These are phyloP conservation scores for Laticauda laticaudata DNA, from an alignment of 2,113 vertebrate genomes.

Conservation along the genomic window DNA sequence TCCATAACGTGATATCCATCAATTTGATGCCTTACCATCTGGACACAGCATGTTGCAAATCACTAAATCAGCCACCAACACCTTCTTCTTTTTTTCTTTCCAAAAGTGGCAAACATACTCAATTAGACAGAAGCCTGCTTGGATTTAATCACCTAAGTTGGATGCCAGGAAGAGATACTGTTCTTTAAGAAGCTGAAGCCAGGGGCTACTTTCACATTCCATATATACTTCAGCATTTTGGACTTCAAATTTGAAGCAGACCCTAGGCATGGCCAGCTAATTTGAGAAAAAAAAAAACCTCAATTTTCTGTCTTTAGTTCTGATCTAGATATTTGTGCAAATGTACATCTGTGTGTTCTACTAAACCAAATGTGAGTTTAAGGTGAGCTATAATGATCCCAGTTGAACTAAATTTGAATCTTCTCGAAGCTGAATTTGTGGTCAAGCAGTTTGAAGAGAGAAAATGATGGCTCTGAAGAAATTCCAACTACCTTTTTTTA, in stretches of 20 bases:
- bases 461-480: neutral
- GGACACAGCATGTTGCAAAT: neutral
- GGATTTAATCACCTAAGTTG: neutral
- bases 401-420: neutral
- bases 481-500: neutral
- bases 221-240: neutral
- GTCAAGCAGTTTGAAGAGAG: neutral
- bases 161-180: neutral
- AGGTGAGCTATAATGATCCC: neutral
- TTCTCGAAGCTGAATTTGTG: neutral
- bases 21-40: slow-evolving; percentile 5
- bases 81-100: neutral
- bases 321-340: neutral
- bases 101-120: neutral
- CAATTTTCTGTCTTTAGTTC: neutral
- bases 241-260: neutral
- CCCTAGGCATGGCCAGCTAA: neutral
- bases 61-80: neutral
- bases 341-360: neutral
- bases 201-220: neutral
- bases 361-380: neutral
- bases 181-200: neutral
- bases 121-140: neutral
- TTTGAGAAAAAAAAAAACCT: neutral
- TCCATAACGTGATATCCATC: slow-evolving; percentile 13